Percentiles rank a stretch among this genome's conserved stretches.
Conservation (phyloP, 2,888 invertebrate species). For the Neelides folsomi region DNA sequence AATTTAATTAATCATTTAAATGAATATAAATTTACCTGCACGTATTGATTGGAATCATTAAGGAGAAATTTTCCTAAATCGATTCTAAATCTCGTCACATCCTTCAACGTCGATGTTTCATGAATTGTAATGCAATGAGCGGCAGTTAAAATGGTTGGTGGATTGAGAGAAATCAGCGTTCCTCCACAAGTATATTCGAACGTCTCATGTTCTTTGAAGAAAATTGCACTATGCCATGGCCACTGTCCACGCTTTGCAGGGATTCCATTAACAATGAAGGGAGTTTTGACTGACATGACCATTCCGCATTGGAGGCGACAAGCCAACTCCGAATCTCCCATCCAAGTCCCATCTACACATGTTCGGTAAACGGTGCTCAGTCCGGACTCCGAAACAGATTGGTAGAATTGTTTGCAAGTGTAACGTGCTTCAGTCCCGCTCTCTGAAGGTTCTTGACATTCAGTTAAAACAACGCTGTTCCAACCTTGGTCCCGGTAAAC, state of each 20-base stretch:
- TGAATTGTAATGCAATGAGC: slow-evolving; percentile 25
- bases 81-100: slow-evolving; percentile 11
- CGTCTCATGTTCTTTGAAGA: not conserved
- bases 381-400: slow-evolving; percentile 13
- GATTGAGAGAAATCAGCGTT: slow-evolving; percentile 41
- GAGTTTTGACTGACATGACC: slow-evolving; percentile 16
- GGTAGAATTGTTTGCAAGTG: slow-evolving; percentile 21
- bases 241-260: slow-evolving; percentile 46
- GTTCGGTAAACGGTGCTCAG: slow-evolving; percentile 17
- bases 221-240: slow-evolving; percentile 52
- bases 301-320: slow-evolving; percentile 24
- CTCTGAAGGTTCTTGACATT: too few species aligned
- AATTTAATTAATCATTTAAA: not conserved
- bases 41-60: slow-evolving; percentile 19
- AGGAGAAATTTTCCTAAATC: slow-evolving; percentile 24
- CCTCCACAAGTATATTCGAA: slow-evolving; percentile 44
- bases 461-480: too few species aligned
- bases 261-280: slow-evolving; percentile 18
- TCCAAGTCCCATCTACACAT: slow-evolving; percentile 28
- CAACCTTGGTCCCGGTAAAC: too few species aligned
- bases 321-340: slow-evolving; percentile 19
- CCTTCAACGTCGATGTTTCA: slow-evolving; percentile 10
- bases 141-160: slow-evolving; percentile 14
- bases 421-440: slow-evolving; percentile 24
- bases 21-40: slow-evolving; percentile 20